Base-by-base conservation (phyloP, 2,888 invertebrate genomes). In the Resseliella maxima region DNA sequence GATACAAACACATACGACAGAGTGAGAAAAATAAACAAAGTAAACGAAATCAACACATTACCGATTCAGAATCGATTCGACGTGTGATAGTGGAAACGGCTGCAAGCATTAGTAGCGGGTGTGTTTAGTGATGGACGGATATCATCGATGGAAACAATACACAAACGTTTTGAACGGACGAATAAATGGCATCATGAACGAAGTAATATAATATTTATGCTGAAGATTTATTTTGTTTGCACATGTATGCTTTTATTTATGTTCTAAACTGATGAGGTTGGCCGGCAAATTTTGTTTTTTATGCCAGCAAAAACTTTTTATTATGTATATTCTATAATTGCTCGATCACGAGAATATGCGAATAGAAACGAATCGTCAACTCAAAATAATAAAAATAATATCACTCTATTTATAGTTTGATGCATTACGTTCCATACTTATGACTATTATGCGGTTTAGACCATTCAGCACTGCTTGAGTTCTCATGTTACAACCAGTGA, bases 351-450 rank as follows among this genome's bases (percentile, higher is more conserved):
- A 72, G n/a, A 72, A 15, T 72, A 35, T 31, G 72, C 72, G n/a
- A 72, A 35, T 35, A 35, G 15, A 72, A 35, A 72, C 72, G 72
- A 72, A 31, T 72, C 46, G 18, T 41, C 6, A 12, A 41, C 41
- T n/a, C n/a, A n/a, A n/a, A n/a, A n/a, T 59, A 31, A 31, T n/a
- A 18, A 72, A 31, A 72, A 72, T 2, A 27, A 31, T 31, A 27
- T 72, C 31, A 31, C 15, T 72, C 72, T 72, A 72, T 72, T 72
- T 72, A 72, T 72, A 72, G 31, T 31, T 72, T 72, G 1, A n/a
- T n/a, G n/a, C n/a, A n/a, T n/a, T n/a, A n/a, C n/a, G n/a, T n/a
- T n/a, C n/a, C n/a, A n/a, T n/a, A n/a, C 12, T 59, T 59, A 8
- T 59, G 27, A n/a, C 5, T 2, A 18, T 3, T 50, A 5, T 41